These are phyloP conservation scores for Drosophila quinaria DNA, from an alignment of 2,888 invertebrate genomes.

Conservation along the genomic window DNA sequence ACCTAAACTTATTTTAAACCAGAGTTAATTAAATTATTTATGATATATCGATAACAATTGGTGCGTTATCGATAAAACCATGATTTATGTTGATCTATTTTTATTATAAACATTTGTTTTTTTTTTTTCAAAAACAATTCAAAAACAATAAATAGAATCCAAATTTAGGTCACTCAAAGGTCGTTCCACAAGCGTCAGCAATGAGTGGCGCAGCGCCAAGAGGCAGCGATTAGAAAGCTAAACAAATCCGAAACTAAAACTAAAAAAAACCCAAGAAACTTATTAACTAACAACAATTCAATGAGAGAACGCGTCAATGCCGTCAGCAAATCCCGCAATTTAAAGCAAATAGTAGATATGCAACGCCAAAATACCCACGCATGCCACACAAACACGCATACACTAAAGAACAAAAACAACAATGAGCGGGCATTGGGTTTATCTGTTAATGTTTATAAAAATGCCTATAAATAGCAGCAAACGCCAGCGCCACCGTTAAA, in stretches of 20 bases:
- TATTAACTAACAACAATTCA: conserved; percentile 57
- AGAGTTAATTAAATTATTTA: not conserved
- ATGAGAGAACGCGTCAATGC: conserved; percentile 48
- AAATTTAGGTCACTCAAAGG: conserved; percentile 63
- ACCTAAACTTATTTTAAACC: not conserved
- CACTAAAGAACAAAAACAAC: conserved; percentile 27
- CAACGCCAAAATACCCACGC: conserved; percentile 37
- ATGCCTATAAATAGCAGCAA: conserved; percentile 72
- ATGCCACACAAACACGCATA: conserved; percentile 8
- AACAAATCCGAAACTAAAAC: conserved; percentile 39
- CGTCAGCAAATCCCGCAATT: conserved; percentile 58
- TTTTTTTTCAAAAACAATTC: conserved; percentile 29
- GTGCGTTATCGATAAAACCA: not conserved
- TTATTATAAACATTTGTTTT: conserved; percentile 11
- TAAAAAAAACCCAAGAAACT: conserved; percentile 25
- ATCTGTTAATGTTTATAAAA: conserved; percentile 75
- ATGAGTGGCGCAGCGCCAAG: conserved; percentile 41
- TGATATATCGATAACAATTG: conserved; percentile 3
- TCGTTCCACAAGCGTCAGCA: conserved; percentile 44
- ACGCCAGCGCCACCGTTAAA: conserved; percentile 60
- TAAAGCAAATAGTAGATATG: conserved; percentile 40
- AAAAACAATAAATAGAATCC: conserved; percentile 38
- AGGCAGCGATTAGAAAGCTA: conserved; percentile 52
- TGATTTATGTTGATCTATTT: conserved; percentile 5
- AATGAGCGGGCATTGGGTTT: conserved; percentile 58